Conservation (phyloP, 2,113 vertebrate genomes). For the Eonycteris spelaea region DNA sequence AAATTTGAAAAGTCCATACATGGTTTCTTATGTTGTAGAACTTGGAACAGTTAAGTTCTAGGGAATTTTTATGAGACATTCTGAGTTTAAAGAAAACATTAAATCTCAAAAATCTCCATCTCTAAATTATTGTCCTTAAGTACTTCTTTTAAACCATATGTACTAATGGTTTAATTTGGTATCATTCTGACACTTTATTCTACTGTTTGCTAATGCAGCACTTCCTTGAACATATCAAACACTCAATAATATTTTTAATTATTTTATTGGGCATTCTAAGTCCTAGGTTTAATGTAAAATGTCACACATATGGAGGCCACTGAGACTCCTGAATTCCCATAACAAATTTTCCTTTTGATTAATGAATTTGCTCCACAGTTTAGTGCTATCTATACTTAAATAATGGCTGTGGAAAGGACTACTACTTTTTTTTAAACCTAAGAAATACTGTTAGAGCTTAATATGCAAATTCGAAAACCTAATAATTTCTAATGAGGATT, state of each 20-base stretch:
- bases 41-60: constrained; percentile 3
- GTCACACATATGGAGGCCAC: not conserved
- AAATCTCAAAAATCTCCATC: not conserved
- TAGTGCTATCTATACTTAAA: not conserved
- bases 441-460: not conserved
- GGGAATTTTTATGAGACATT: not conserved
- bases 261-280: not conserved
- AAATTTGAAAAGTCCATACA: not conserved
- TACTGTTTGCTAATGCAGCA: not conserved
- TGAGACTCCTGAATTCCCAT: not conserved
- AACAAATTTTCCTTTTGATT: not conserved
- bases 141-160: constrained; percentile 15
- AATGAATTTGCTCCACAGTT: not conserved
- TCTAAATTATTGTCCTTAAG: not conserved
- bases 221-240: not conserved
- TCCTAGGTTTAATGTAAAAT: not conserved
- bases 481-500: not conserved
- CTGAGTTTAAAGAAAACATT: not conserved
- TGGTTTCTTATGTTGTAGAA: not conserved
- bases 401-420: not conserved
- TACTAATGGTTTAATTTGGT: not conserved
- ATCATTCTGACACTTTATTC: not conserved
- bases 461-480: constrained; percentile 11
- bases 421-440: not conserved
- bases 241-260: not conserved